Conservation (phyloP, 2,113 vertebrate species). For the Dasyornis broadbenti region DNA sequence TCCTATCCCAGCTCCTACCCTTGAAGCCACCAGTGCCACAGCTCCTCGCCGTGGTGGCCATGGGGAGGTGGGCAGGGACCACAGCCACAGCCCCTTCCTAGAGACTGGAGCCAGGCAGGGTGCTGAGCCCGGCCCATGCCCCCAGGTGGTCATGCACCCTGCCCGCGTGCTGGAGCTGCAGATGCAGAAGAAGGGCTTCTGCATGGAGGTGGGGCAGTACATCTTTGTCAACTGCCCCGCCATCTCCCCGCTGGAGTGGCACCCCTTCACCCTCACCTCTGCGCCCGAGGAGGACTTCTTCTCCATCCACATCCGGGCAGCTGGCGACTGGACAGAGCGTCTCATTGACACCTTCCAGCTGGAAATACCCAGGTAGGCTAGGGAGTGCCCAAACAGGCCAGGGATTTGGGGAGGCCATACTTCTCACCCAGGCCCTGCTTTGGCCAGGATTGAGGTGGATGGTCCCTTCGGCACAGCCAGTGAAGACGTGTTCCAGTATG, state of each 20-base stretch:
- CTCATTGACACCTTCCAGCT: constrained; percentile 74
- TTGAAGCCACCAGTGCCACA: rapidly evolving
- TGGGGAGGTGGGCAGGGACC: rapidly evolving
- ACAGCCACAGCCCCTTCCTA: background rate
- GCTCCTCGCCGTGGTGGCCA: rapidly evolving
- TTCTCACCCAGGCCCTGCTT: background rate
- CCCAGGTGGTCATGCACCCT: constrained; percentile 84
- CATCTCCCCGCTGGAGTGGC: constrained; percentile 88
- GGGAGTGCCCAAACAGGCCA: background rate
- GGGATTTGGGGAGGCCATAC: rapidly evolving
- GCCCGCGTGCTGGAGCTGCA: constrained; percentile 90
- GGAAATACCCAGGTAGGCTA: constrained; percentile 76
- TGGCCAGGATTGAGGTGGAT: constrained; percentile 82
- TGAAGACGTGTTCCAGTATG: constrained; percentile 88
- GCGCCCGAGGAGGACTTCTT: constrained; percentile 89
- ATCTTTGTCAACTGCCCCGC: constrained; percentile 87
- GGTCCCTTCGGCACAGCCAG: constrained; percentile 92
- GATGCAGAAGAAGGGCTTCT: constrained; percentile 84
- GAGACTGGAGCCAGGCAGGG: background rate
- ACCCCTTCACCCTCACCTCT: constrained; percentile 93
- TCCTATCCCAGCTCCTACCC: background rate
- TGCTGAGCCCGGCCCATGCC: background rate
- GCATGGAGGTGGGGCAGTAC: constrained; percentile 91
- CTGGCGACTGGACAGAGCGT: constrained; percentile 86
- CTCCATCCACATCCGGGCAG: constrained; percentile 83